Base-by-base conservation (phyloP, 1,140 invertebrate genomes). In the Globodera ellingtonae region DNA sequence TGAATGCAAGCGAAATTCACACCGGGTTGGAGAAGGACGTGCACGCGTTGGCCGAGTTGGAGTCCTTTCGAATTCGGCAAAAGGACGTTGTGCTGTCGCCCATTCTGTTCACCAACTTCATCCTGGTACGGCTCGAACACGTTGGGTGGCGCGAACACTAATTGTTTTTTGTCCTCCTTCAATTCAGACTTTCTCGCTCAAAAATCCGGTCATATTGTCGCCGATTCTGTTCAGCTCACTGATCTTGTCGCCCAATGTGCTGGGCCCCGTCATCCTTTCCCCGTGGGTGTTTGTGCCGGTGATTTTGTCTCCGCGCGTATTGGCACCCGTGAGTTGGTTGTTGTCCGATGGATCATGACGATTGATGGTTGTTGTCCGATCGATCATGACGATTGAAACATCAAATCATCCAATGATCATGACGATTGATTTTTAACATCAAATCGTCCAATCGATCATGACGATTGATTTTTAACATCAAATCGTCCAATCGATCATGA, bases 211-310 rank as follows among this genome's bases (percentile, higher is more conserved):
- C 10, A 78, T 86, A 59, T 72, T 85, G 7, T 84, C 82, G 15
- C 85, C 84, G 9, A 48, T 84, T n/a, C 35, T 85, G 18, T 81
- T 85, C 47, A 69, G 78, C 10, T 79, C 79, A 6, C 50, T 85
- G 8, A 62, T 84, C 18, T 44, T 85, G n/a, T 56, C 84, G 4
- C 87, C 87, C 47, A 46, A 84, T 8, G 83, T 87, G 8, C 74
- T 89, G 7, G 87, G 84, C 13, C 84, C 84, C 10, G 72, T 83
- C 6, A 75, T 87, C 46, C 82, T 89, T 24, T 82, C 85, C 9
- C 86, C 86, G 21, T 80, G 84, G 15, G 76, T 85, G 7, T 77
- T 87, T 21, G 82, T 79, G 13, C 86, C 86, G 15, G 78, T 87
- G 70, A 85, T 86, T 72, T 66, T 85, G 44, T 81, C 81, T n/a